Percentiles rank a stretch among this genome's conserved stretches.
phyloP scores from a whole-genome alignment of 2,888 invertebrate species.

The Ormyrus thymus region DNA sequence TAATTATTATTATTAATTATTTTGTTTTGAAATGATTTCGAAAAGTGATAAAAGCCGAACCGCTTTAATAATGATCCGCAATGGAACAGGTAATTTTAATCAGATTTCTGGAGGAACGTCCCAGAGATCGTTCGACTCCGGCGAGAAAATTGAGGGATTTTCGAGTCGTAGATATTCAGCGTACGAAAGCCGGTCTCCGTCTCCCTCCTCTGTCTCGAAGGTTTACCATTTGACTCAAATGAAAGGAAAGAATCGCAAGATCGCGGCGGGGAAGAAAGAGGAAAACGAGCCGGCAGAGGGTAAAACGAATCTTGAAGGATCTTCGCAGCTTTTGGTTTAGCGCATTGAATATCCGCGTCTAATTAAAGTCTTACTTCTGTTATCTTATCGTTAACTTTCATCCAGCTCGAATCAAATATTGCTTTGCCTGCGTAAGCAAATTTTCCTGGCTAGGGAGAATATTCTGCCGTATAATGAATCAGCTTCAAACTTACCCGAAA shows the following conservation, averaged over 20 bases:
- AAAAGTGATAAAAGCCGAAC: too few species aligned
- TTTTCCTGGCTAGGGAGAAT: neutral
- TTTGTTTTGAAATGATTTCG: too few species aligned
- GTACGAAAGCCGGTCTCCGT: slow-evolving; percentile 28
- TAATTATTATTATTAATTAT: too few species aligned
- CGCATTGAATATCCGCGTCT: slow-evolving; percentile 54
- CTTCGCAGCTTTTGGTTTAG: slow-evolving; percentile 44
- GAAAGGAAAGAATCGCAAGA: slow-evolving; percentile 31
- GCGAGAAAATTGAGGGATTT: slow-evolving; percentile 48
- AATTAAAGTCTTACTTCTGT: slow-evolving; percentile 56
- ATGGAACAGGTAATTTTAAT: slow-evolving; percentile 31
- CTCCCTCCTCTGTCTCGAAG: slow-evolving; percentile 35
- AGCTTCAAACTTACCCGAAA: too few species aligned
- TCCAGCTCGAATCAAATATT: slow-evolving; percentile 25
- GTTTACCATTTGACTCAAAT: slow-evolving; percentile 43
- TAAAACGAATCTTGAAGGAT: slow-evolving; percentile 42
- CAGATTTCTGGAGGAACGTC: slow-evolving; percentile 20
- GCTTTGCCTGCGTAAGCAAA: neutral
- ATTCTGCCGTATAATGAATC: too few species aligned
- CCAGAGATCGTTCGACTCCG: slow-evolving; percentile 24
- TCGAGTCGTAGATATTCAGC: slow-evolving; percentile 31
- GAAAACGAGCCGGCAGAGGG: neutral
- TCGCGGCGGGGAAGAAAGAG: neutral
- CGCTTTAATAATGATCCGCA: too few species aligned
- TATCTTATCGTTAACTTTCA: slow-evolving; percentile 21